Percentiles rank a stretch among this genome's conserved stretches.
phyloP scores from a whole-genome alignment of 2,113 vertebrate species.

The Syngnathoides biaculeatus region DNA sequence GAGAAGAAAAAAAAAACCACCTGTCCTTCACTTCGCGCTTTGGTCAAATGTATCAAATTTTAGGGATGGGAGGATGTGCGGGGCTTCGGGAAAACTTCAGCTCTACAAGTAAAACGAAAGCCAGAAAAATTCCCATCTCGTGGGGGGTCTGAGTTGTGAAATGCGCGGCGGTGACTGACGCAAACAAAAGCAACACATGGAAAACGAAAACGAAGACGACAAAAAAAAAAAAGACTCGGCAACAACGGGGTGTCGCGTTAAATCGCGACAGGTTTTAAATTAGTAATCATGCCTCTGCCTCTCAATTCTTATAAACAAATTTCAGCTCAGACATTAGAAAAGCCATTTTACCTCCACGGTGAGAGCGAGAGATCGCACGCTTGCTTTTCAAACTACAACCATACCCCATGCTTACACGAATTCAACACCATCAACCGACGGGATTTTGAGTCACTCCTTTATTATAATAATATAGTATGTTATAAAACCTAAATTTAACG shows the following conservation, averaged over 20 bases:
- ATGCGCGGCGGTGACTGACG: not conserved
- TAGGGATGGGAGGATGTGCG: too few species aligned
- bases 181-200: not conserved
- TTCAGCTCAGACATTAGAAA: not conserved
- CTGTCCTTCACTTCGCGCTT: too few species aligned
- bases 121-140: not conserved
- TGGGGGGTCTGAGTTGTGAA: not conserved
- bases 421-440: too few species aligned
- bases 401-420: not conserved
- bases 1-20: not conserved
- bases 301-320: not conserved
- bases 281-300: not conserved
- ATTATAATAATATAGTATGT: fast-evolving
- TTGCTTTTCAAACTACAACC: constrained; percentile 39
- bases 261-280: not conserved
- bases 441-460: not conserved
- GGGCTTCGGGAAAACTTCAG: not conserved
- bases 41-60: not conserved
- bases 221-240: too few species aligned
- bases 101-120: not conserved
- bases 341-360: too few species aligned
- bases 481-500: too few species aligned
- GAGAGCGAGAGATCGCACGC: not conserved
- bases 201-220: not conserved
- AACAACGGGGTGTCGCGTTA: not conserved